Evolutionary conservation across 2,113 vertebrate genomes (phyloP), one percentile per base, ranked within the genome.

Genomic region (Pangasianodon hypophthalmus): DNA sequence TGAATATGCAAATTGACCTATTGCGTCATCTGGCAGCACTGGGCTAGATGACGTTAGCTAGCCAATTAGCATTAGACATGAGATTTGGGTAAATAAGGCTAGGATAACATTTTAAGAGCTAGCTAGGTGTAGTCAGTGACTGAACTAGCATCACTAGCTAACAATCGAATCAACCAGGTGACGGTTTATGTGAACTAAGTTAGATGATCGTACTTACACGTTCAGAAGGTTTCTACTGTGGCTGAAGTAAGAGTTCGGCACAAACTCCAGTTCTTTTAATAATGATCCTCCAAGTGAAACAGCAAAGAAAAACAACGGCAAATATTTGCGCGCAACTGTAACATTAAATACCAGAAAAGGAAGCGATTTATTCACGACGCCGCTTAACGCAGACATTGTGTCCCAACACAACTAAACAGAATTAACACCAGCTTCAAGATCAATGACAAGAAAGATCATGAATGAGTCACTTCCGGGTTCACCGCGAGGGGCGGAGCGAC

Each of bases 151-250:
- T 67, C 71, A 80, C 18, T 10, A 58, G 6, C 3, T 7, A 19
- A 26, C 60, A 46, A 11, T 5, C 26, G 2, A 26, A 77, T 46
- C 3, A 24, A 52, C 26, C 13, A 7, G 48, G 48, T n/a, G 48
- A 52, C 13, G 41, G 41, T 26, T 44, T 21, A 46, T 21, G 41
- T 44, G 46, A 4, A 77, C 21, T 56, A 9, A 19, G 0, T 24
- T 2, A 48, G 8, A 88, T 44, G 79, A 56, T 48, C 5, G 7
- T 88, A 96, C 98, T 98, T 94, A 98, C 98, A 98, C 87, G 86
- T 98, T 99, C 56, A 99, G 87, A 90, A 95, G 56, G 93, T 98
- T 99, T 92, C 92, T 96, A 92, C 96, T 98, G 96, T 96, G 96
- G 94, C 96, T 96, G 91, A 98, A 95, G 91, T 97, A 98, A 2